phyloP scores from a whole-genome alignment of 1,140 invertebrate species.

The Anagrus nilaparvatae region DNA sequence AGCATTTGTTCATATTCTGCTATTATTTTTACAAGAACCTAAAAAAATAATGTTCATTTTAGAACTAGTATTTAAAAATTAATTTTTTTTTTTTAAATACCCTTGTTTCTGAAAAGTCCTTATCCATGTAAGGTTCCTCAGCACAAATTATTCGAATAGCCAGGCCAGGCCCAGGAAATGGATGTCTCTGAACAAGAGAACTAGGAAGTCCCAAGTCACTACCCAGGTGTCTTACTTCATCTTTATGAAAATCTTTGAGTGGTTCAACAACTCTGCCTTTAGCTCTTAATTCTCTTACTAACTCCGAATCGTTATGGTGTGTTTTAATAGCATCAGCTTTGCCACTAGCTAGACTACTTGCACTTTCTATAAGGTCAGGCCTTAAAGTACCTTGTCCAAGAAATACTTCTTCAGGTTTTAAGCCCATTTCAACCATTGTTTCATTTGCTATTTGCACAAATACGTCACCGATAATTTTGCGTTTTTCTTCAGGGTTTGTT shows the following conservation, averaged over 20 bases:
- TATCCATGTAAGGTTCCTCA: constrained; percentile 90
- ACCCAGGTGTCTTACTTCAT: constrained; percentile 85
- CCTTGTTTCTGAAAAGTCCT: constrained; percentile 91
- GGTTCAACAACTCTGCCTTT: constrained; percentile 91
- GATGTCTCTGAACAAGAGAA: constrained; percentile 86
- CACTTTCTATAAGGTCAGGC: constrained; percentile 97
- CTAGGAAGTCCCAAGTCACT: constrained; percentile 79
- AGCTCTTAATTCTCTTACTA: constrained; percentile 79
- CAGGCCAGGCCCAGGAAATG: constrained; percentile 92
- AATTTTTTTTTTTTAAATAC: constrained; percentile 26
- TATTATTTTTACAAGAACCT: constrained; percentile 87
- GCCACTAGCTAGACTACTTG: constrained; percentile 73
- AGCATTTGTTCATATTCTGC: constrained; percentile 86
- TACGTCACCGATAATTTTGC: constrained; percentile 97
- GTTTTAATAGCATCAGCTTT: constrained; percentile 96
- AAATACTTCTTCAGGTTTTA: constrained; percentile 77
- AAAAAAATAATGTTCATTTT: constrained; percentile 11
- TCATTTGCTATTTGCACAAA: constrained; percentile 88
- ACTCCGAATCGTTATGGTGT: constrained; percentile 98
- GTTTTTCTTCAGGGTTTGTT: constrained; percentile 88
- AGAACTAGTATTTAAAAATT: constrained; percentile 7
- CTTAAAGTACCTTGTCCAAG: constrained; percentile 86
- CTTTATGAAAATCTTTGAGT: constrained; percentile 98
- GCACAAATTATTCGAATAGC: constrained; percentile 94
- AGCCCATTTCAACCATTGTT: constrained; percentile 67